These are phyloP conservation scores for Porites australiensis DNA, from an alignment of 64 coral and sea anemone genomes.

Conservation along the genomic window DNA sequence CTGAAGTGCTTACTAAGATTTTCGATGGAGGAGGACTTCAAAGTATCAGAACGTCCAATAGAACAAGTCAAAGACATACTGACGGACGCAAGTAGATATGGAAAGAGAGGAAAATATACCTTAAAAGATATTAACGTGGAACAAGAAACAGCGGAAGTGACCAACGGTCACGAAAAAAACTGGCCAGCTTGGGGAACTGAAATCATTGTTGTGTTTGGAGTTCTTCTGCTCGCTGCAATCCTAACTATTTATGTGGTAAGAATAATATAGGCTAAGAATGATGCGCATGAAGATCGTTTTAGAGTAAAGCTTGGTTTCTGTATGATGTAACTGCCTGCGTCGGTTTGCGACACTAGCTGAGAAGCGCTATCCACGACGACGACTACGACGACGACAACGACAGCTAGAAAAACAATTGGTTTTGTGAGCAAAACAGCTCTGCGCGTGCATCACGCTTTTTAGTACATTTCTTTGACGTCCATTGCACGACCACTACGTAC, in stretches of 20 bases:
- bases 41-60: neutral
- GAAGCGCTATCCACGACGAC: too few species aligned
- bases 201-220: neutral
- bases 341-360: too few species aligned
- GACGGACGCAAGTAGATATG: neutral
- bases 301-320: too few species aligned
- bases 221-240: neutral
- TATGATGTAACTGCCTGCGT: too few species aligned
- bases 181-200: neutral
- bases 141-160: neutral
- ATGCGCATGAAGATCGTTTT: neutral
- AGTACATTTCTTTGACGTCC: too few species aligned
- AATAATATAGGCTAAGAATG: neutral
- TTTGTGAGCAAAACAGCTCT: too few species aligned
- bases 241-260: conserved; percentile 17
- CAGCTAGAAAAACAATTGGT: too few species aligned
- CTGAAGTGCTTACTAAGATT: neutral
- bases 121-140: neutral
- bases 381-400: too few species aligned
- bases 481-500: too few species aligned
- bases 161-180: neutral
- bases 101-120: neutral
- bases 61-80: neutral
- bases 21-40: neutral
- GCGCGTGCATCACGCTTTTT: too few species aligned